A percentile compares a stretch with the other conserved stretches of the same genome.
Conservation (phyloP, 2,888 invertebrate species). For the Ligdia adustata region DNA sequence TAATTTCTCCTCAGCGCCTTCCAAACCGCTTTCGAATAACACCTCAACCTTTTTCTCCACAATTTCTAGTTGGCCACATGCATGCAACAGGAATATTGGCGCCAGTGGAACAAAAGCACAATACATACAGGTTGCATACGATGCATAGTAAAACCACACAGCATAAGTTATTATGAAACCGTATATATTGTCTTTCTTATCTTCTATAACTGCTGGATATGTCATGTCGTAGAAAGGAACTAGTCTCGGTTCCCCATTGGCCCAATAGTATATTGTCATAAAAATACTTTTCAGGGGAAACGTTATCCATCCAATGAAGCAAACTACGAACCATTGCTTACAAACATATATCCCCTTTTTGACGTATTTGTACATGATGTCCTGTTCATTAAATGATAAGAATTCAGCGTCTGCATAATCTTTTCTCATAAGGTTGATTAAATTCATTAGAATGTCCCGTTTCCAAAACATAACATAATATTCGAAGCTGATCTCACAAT, state of each 20-base stretch:
- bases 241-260: neutral
- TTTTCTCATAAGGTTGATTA: neutral
- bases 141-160: neutral
- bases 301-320: neutral
- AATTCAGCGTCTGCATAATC: neutral
- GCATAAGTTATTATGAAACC: neutral
- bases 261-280: neutral
- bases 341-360: neutral
- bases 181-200: neutral
- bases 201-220: neutral
- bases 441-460: neutral
- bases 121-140: neutral
- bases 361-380: neutral
- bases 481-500: neutral
- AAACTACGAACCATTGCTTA: neutral
- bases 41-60: neutral
- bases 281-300: neutral
- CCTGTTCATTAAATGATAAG: neutral
- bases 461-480: neutral
- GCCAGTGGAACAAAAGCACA: neutral
- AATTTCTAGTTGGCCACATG: neutral
- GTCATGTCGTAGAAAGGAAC: neutral
- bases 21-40: neutral
- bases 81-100: slow-evolving; percentile 24
- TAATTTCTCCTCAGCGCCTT: neutral